phyloP scores from a whole-genome alignment of 2,797 vertebrate species.

The Coregonus ussuriensis region DNA sequence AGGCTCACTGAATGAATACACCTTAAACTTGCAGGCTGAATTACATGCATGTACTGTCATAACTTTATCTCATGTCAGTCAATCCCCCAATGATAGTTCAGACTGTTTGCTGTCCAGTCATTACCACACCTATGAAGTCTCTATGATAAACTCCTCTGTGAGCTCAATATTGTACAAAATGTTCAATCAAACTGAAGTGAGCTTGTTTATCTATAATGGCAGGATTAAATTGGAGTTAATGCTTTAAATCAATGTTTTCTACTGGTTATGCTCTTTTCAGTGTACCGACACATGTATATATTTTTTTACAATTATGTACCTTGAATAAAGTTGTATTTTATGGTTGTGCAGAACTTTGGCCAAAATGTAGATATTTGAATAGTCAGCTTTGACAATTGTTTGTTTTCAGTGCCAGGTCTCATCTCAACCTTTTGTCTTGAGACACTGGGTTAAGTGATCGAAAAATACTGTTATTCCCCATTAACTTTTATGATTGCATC shows the following conservation, averaged over 20 bases:
- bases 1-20: not conserved
- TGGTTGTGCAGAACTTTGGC: not conserved
- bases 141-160: not conserved
- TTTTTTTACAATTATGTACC: not conserved
- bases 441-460: not conserved
- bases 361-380: not conserved
- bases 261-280: conserved; percentile 4
- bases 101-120: not conserved
- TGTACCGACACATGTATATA: conserved; percentile 78
- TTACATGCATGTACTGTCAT: not conserved
- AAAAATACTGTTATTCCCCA: not conserved
- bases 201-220: not conserved
- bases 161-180: conserved; percentile 4
- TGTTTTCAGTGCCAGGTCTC: not conserved
- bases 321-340: not conserved
- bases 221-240: not conserved
- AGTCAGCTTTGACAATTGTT: not conserved
- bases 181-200: not conserved
- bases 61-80: not conserved
- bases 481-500: not conserved
- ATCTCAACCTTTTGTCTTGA: not conserved
- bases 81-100: not conserved
- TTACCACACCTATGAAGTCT: not conserved
- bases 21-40: not conserved
- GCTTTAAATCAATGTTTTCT: conserved; percentile 8